Percentiles rank a stretch among this genome's conserved stretches.
Conservation (phyloP, 2,113 vertebrate genomes). For the Acanthochromis polyacanthus region DNA sequence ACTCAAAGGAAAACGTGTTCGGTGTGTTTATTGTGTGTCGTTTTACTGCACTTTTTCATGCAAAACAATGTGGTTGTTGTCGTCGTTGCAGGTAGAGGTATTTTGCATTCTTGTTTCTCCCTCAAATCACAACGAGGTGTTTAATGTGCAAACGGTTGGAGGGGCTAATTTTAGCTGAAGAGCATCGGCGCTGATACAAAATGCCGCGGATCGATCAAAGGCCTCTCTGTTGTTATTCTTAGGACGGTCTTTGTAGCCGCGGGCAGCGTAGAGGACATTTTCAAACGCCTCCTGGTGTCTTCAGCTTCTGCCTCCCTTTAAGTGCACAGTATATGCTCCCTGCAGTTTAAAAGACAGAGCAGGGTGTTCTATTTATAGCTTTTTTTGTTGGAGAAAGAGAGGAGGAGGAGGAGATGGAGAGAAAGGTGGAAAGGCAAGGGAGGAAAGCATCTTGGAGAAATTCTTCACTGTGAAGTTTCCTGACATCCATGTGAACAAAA, state of each 20-base stretch:
- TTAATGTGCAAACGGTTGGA: slow-evolving; percentile 53
- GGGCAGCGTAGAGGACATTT: slow-evolving; percentile 67
- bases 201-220: slow-evolving; percentile 69
- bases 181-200: slow-evolving; percentile 57
- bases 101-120: slow-evolving; percentile 10
- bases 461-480: slow-evolving; percentile 37
- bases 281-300: slow-evolving; percentile 72
- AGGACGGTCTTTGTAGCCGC: slow-evolving; percentile 71
- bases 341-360: slow-evolving; percentile 71
- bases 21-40: slow-evolving; percentile 71
- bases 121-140: slow-evolving; percentile 31
- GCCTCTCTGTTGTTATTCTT: slow-evolving; percentile 80
- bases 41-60: background rate
- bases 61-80: background rate
- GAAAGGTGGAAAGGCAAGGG: slow-evolving; percentile 38
- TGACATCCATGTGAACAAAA: slow-evolving; percentile 2
- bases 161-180: slow-evolving; percentile 69
- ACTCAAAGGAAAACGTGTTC: slow-evolving; percentile 66
- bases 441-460: slow-evolving; percentile 25
- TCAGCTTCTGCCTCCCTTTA: slow-evolving; percentile 65
- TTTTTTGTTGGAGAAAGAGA: slow-evolving; percentile 69
- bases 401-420: slow-evolving; percentile 47
- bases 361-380: slow-evolving; percentile 79
- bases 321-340: slow-evolving; percentile 70
- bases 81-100: slow-evolving; percentile 3